Conservation (phyloP, 2,113 vertebrate species). For the Chlorocebus sabaeus region DNA sequence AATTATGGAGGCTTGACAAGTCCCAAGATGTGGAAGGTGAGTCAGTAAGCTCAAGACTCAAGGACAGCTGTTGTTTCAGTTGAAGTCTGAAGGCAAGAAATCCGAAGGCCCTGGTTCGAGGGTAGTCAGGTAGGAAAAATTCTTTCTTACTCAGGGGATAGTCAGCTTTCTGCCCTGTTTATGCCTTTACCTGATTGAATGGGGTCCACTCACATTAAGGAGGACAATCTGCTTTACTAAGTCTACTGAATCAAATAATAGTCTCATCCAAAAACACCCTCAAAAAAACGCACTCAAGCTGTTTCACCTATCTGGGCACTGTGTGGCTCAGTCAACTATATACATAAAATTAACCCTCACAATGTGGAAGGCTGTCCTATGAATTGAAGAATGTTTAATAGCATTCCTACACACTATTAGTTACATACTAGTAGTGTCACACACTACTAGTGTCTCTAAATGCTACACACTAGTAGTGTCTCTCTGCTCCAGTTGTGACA, state of each 20-base stretch:
- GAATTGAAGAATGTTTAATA: neutral
- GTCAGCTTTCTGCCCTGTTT: neutral
- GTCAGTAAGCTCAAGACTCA: neutral
- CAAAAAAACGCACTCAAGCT: neutral
- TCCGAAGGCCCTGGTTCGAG: neutral
- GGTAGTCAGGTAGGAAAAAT: accelerated
- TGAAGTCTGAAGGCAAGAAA: neutral
- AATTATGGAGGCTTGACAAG: neutral
- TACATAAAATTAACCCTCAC: neutral
- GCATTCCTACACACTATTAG: too few relatives aligned
- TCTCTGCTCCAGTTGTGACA: neutral
- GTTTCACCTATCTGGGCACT: neutral
- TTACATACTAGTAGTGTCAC: too few relatives aligned
- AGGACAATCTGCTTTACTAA: neutral
- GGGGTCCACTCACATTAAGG: neutral
- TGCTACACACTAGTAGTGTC: neutral
- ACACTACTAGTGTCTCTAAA: neutral
- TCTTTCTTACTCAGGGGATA: neutral
- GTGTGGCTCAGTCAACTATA: neutral
- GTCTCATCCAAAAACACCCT: neutral
- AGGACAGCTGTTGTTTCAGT: neutral
- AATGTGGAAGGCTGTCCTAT: neutral
- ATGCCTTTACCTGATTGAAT: neutral
- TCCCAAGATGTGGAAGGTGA: neutral
- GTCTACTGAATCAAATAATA: neutral